Evolutionary conservation across 2,797 vertebrate genomes (phyloP), one percentile per base, ranked within the genome.

Genomic region (Myiotriccus ornatus): DNA sequence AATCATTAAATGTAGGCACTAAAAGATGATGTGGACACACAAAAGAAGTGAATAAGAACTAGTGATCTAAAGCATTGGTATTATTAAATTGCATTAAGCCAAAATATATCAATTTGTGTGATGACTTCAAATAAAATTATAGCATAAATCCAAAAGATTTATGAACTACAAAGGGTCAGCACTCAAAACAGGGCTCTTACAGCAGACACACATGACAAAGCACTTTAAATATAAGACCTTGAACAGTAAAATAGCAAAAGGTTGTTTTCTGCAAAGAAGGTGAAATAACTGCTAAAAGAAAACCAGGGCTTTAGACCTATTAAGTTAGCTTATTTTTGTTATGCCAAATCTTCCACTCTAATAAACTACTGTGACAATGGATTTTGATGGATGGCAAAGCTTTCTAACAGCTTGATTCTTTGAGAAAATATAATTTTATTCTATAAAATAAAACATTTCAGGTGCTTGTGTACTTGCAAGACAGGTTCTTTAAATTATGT

Each of bases 121-220:
- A 87, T 67, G 57, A 78, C 34, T 89, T 89, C 65, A 89, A 81
- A 85, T 70, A 82, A 94, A 91, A 69, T 43, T 83, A 30, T 41
- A 71, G 15, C 14, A 60, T 56, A 90, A 84, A 80, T 84, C 22
- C 25, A 44, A 70, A 83, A 80, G 14, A 50, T 88, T 92, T 93
- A 74, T 52, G 57, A 92, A 63, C n/a, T 74, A 65, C 30, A 55
- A 50, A 69, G 37, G 37, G 12, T 90, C 62, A 86, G 57, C 35
- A 47, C 69, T 94, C 56, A 69, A 76, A 92, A 57, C 24, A 80
- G 20, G n/a, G 22, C 32, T 44, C 27, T 65, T 35, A 32, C 1
- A 68, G 49, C 28, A 94, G 25, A 62, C 8, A 23, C 3, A 4
- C 28, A 56, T 34, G 60, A 78, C 34, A 75, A 83, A 85, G 21